phyloP scores from a whole-genome alignment of 2,797 vertebrate species.

The Gymnopithys bicolor region DNA sequence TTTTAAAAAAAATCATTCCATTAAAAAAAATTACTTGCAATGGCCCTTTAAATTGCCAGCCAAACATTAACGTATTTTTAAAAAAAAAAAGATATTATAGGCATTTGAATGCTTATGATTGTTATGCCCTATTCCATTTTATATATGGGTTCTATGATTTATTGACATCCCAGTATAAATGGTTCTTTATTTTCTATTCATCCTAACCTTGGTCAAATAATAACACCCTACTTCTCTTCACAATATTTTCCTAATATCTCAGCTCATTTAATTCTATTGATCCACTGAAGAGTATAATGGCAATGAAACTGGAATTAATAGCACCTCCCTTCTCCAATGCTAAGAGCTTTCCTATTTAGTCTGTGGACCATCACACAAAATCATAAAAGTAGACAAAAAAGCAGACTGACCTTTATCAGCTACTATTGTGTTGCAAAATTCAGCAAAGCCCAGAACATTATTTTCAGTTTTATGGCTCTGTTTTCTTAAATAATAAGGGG shows the following conservation, averaged over 20 bases:
- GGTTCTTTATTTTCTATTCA: slow-evolving; percentile 77
- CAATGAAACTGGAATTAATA: slow-evolving; percentile 78
- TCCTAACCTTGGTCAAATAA: slow-evolving; percentile 77
- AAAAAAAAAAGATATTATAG: slow-evolving; percentile 31
- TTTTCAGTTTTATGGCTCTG: slow-evolving; percentile 78
- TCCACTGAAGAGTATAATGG: slow-evolving; percentile 79
- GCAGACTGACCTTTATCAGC: slow-evolving; percentile 75
- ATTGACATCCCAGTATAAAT: slow-evolving; percentile 71
- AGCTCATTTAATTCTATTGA: slow-evolving; percentile 83
- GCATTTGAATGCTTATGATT: slow-evolving; percentile 56
- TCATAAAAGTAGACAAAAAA: slow-evolving; percentile 77
- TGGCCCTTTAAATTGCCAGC: neutral
- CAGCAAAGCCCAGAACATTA: slow-evolving; percentile 75
- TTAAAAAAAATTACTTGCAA: neutral
- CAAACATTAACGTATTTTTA: neutral
- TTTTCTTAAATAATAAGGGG: slow-evolving; percentile 81
- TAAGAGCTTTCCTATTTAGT: slow-evolving; percentile 77
- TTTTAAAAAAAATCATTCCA: neutral
- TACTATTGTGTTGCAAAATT: slow-evolving; percentile 76
- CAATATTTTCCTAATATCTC: slow-evolving; percentile 81
- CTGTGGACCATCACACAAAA: slow-evolving; percentile 75
- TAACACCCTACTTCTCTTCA: slow-evolving; percentile 73
- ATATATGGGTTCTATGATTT: slow-evolving; percentile 71
- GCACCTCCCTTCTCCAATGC: slow-evolving; percentile 70
- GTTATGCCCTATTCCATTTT: slow-evolving; percentile 57